Percentiles rank a stretch among this genome's conserved stretches.
Evolutionary conservation across 2,113 vertebrate genomes (phyloP).

Genomic region (Platycercus adscitus): DNA sequence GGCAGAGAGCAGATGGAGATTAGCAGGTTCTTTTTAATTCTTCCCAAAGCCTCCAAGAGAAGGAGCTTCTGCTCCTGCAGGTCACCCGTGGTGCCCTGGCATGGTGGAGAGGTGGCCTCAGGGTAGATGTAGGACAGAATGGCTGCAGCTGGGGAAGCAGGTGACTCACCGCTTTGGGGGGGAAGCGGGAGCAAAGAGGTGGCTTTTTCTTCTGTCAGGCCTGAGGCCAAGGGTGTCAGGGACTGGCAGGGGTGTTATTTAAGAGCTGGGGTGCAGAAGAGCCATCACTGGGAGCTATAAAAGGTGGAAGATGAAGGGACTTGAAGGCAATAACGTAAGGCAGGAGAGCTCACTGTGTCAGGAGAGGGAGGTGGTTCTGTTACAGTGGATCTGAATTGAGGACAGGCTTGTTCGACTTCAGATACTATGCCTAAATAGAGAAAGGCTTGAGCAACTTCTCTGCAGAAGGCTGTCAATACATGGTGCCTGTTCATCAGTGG

Average conservation of each 20-base stretch:
- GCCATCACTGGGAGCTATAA: neutral
- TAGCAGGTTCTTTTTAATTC: neutral
- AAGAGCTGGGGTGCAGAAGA: neutral
- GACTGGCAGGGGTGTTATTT: neutral
- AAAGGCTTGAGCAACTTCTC: neutral
- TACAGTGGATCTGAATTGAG: neutral
- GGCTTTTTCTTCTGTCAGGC: neutral
- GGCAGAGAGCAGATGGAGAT: neutral
- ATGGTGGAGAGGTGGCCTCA: fast-evolving
- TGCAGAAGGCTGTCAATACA: neutral
- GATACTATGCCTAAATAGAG: neutral
- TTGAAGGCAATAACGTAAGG: fast-evolving
- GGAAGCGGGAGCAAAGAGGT: neutral
- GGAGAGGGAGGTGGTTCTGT: neutral
- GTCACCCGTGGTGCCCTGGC: neutral
- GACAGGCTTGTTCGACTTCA: neutral
- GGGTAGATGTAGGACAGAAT: neutral
- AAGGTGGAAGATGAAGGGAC: neutral
- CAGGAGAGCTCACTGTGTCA: neutral
- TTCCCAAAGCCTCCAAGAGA: neutral
- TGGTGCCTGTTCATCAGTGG: neutral
- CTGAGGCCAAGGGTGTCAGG: neutral
- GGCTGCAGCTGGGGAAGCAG: neutral
- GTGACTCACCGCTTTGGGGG: neutral
- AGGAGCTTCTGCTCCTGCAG: neutral